Conservation (phyloP, 2,113 vertebrate genomes). For the Chloroceryle aenea region DNA sequence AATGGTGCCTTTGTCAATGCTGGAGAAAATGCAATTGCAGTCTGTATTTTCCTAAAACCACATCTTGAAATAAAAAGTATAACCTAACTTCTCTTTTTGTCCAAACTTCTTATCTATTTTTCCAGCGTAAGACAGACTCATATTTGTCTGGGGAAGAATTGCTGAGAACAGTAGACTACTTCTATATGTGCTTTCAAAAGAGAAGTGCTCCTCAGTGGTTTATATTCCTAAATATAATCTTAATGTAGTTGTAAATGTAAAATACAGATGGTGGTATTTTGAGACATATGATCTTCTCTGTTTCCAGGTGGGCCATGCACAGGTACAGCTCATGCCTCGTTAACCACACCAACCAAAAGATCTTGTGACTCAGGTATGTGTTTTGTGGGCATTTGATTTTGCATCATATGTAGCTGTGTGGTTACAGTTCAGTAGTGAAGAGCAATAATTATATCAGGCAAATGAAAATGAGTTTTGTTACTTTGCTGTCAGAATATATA, state of each 20-base stretch:
- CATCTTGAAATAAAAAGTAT: background rate
- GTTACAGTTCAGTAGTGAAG: background rate
- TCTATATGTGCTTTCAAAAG: background rate
- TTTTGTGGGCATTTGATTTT: background rate
- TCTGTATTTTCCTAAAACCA: background rate
- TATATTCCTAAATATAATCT: background rate
- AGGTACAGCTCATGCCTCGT: conserved; percentile 88
- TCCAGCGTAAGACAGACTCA: background rate
- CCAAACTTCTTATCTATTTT: background rate
- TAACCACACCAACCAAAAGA: conserved; percentile 91
- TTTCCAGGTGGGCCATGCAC: conserved; percentile 88
- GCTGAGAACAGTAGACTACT: background rate
- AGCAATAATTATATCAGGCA: background rate
- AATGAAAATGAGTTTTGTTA: background rate
- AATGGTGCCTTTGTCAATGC: background rate
- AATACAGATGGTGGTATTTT: background rate
- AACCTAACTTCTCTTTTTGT: background rate
- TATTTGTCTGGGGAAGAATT: background rate
- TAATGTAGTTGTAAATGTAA: background rate
- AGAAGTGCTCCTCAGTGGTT: background rate
- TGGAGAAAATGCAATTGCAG: background rate
- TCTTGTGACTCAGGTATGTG: conserved; percentile 89
- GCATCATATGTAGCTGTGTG: background rate
- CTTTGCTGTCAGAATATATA: background rate
- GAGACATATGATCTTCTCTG: conserved; percentile 48